Base-by-base conservation (phyloP, 2,797 vertebrate species). In the Limosa lapponica region DNA sequence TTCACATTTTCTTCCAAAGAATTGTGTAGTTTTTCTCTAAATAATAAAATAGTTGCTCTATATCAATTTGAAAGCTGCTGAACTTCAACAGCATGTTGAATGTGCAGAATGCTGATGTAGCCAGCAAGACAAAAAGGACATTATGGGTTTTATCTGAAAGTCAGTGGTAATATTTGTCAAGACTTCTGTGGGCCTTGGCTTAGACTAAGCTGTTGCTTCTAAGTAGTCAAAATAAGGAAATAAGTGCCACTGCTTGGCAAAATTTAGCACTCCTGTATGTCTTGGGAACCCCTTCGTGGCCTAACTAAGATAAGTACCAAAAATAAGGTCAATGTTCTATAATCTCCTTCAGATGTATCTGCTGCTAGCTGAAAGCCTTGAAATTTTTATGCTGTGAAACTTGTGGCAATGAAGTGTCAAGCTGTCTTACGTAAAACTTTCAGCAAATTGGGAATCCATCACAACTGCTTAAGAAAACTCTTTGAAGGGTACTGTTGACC, bases 381-480 rank as follows among this genome's bases (percentile, higher is more conserved):
- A 83, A 54, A 92, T 65, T 93, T 90, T 93, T 94, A 36, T 90
- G 64, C 71, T 69, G 32, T 77, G 72, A 82, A 95, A 90, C 24
- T 59, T 58, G 39, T 82, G 82, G 61, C 74, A 92, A 77, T 79
- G 19, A 39, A 57, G 16, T 89, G 91, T 96, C 86, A 95, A 95
- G 30, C 57, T 93, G 73, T 36, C 79, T 95, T 82, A 82, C 6
- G n/a, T 94, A 96, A 96, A 96, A 95, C 95, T 97, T 97, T 69
- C 59, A 94, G 86, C 73, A 91, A 89, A 91, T 79, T 80, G 55
- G n/a, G 64, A 94, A 96, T 89, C 88, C 70, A 73, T 96, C 87
- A 84, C 64, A 97, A 93, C 97, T 97, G 94, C 96, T 98, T 97
- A 97, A 97, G 96, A 90, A 96, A 95, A 94, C 80, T 93, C 90